phyloP scores from a whole-genome alignment of 1,140 invertebrate genomes.

The Brachionus paranguensis region DNA sequence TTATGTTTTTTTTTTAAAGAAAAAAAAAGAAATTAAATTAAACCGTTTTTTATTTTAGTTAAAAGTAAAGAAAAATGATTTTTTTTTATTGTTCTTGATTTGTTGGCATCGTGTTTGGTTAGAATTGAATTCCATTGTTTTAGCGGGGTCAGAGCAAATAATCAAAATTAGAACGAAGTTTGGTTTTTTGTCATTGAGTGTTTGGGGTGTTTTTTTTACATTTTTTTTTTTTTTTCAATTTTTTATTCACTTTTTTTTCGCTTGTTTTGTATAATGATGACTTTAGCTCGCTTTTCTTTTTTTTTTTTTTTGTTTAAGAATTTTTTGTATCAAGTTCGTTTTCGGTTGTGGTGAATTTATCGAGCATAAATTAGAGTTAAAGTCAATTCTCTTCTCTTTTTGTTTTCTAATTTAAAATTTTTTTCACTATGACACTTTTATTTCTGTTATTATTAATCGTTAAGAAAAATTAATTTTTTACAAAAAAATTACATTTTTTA shows the following conservation, averaged over 20 bases:
- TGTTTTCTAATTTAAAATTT: not conserved
- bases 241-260: not conserved
- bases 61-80: not conserved
- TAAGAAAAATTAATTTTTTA: not conserved
- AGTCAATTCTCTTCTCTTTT: not conserved
- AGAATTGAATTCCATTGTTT: not conserved
- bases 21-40: slow-evolving; percentile 7
- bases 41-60: slow-evolving; percentile 28
- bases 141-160: not conserved
- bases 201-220: not conserved
- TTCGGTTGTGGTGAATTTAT: not conserved
- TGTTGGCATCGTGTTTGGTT: too few relatives aligned
- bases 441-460: not conserved
- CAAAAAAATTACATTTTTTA: not conserved
- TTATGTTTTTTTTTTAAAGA: too few relatives aligned
- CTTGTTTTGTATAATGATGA: slow-evolving; percentile 13
- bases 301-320: not conserved
- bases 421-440: not conserved
- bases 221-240: not conserved
- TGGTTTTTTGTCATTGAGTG: not conserved
- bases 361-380: slow-evolving; percentile 20
- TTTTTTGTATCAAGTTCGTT: not conserved
- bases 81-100: not conserved
- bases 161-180: not conserved
- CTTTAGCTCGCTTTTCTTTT: not conserved